phyloP scores from a whole-genome alignment of 2,797 vertebrate species.

The Lophius americanus region DNA sequence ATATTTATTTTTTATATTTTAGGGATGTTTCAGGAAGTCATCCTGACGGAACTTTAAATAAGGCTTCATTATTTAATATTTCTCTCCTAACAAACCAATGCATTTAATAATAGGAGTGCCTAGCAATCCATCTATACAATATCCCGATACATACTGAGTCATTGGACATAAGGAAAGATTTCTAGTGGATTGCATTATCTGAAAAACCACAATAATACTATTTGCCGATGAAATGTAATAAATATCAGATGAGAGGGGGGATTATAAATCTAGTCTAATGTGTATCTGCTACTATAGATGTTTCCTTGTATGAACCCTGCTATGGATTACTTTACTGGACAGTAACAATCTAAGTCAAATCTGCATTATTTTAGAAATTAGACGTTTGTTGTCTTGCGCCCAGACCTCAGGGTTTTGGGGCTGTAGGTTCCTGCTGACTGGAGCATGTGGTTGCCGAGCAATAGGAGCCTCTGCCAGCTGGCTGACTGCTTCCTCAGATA shows the following conservation, averaged over 20 bases:
- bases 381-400: conserved; percentile 27
- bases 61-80: too few relatives aligned
- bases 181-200: neutral
- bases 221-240: conserved; percentile 14
- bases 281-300: conserved; percentile 10
- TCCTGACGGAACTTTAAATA: too few relatives aligned
- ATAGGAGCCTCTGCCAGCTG: conserved; percentile 45
- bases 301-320: conserved; percentile 14
- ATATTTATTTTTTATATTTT: too few relatives aligned
- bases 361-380: conserved; percentile 5
- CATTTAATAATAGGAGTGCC: too few relatives aligned
- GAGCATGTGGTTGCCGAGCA: conserved; percentile 40
- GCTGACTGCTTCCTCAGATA: conserved; percentile 28
- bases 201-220: conserved; percentile 22
- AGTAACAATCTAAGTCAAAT: conserved; percentile 12
- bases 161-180: neutral
- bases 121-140: too few relatives aligned
- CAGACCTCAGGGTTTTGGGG: conserved; percentile 18
- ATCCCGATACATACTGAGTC: too few relatives aligned
- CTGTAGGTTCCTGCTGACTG: conserved; percentile 50
- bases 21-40: too few relatives aligned
- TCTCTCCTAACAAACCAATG: too few relatives aligned
- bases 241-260: conserved; percentile 8
- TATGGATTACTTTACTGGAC: conserved; percentile 27
- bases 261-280: conserved; percentile 28